Evolutionary conservation across 2,797 vertebrate genomes (phyloP).

Genomic region (Cottoperca gobio): DNA sequence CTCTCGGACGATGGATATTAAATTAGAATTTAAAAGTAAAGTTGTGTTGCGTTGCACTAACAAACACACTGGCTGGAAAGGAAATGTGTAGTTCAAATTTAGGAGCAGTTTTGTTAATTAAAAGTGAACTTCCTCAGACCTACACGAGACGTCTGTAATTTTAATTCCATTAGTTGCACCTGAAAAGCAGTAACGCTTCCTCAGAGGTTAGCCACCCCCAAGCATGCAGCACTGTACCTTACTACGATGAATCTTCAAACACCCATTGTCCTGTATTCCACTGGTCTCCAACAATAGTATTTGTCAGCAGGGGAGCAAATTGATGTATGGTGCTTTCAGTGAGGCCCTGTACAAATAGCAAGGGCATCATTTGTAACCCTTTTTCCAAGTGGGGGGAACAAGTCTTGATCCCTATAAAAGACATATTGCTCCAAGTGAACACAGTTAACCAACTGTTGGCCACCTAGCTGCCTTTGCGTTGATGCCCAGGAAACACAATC

Average conservation of each 20-base stretch:
- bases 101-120: slow-evolving; percentile 11
- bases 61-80: slow-evolving; percentile 5
- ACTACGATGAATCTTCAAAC: slow-evolving; percentile 44
- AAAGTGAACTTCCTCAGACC: slow-evolving; percentile 7
- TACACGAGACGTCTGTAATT: not conserved
- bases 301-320: slow-evolving; percentile 32
- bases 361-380: slow-evolving; percentile 47
- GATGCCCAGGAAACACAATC: not conserved
- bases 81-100: not conserved
- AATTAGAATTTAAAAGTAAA: not conserved
- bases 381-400: slow-evolving; percentile 18
- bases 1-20: slow-evolving; percentile 3
- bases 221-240: not conserved
- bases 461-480: not conserved
- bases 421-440: not conserved
- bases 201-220: slow-evolving; percentile 9
- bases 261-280: slow-evolving; percentile 14
- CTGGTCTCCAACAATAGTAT: slow-evolving; percentile 41
- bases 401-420: slow-evolving; percentile 18
- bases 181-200: not conserved
- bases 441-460: slow-evolving; percentile 1
- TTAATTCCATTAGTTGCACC: not conserved
- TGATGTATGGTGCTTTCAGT: slow-evolving; percentile 53
- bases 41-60: not conserved
- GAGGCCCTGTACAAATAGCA: slow-evolving; percentile 28